Percentiles rank a stretch among this genome's conserved stretches.
Conservation (phyloP, 2,888 invertebrate genomes). For the Drosophila meridionalis region DNA sequence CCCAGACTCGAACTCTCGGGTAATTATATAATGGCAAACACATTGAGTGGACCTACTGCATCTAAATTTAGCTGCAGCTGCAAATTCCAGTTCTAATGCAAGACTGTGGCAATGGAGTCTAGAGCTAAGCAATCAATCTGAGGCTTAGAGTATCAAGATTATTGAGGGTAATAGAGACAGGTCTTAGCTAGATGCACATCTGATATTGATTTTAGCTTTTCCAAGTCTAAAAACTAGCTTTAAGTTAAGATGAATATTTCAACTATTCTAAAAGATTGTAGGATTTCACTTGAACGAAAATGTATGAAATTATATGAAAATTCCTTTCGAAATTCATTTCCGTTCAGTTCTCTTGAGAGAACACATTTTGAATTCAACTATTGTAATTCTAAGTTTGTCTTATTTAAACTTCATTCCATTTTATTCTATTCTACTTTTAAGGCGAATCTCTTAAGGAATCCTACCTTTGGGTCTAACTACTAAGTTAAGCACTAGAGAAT, state of each 20-base stretch:
- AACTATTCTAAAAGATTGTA: too few relatives aligned
- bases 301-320: too few relatives aligned
- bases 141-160: neutral
- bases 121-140: neutral
- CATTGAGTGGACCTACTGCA: neutral
- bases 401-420: neutral
- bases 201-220: too few relatives aligned
- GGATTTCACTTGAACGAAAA: too few relatives aligned
- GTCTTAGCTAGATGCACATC: neutral
- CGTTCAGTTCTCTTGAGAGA: neutral
- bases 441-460: neutral
- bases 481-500: too few relatives aligned
- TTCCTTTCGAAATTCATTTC: neutral
- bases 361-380: neutral
- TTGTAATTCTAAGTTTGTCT: neutral
- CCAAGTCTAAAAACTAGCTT: too few relatives aligned
- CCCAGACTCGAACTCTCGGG: neutral
- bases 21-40: constrained; percentile 9
- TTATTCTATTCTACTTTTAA: too few relatives aligned
- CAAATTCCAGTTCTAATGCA: neutral
- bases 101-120: neutral
- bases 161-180: neutral
- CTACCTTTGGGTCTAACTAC: too few relatives aligned
- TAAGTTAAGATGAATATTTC: too few relatives aligned
- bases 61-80: neutral